These are phyloP conservation scores for Micrastur ruficollis DNA, from an alignment of 2,797 vertebrate genomes.

Conservation along the genomic window DNA sequence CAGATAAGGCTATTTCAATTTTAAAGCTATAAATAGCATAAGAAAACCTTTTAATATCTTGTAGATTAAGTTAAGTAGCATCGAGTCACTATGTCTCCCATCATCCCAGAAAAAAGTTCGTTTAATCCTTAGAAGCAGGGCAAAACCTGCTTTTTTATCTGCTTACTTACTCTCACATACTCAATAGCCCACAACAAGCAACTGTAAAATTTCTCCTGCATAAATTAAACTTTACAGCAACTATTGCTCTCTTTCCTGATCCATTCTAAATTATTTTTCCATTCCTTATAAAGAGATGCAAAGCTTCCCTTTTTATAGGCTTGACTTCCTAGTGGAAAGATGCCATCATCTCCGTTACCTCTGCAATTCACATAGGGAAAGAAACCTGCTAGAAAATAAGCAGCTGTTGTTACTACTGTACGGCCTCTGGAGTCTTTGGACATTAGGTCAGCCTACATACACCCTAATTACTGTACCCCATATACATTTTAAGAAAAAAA, in stretches of 20 bases:
- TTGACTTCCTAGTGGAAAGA: neutral
- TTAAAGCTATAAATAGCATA: neutral
- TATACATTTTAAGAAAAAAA: accelerated
- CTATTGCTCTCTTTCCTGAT: neutral
- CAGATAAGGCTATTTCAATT: neutral
- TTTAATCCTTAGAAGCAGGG: neutral
- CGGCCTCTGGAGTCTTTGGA: accelerated
- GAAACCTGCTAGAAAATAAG: accelerated
- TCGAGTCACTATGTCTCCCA: too few species aligned
- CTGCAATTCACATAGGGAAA: accelerated
- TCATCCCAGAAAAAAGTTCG: neutral
- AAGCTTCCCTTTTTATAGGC: neutral
- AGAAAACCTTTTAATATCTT: neutral
- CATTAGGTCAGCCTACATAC: accelerated
- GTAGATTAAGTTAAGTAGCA: neutral
- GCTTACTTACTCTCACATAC: neutral
- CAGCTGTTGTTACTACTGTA: neutral
- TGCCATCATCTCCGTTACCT: accelerated
- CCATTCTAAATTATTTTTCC: neutral
- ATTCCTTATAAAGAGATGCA: accelerated
- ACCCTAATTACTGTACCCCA: accelerated
- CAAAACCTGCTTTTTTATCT: neutral
- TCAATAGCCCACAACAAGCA: neutral
- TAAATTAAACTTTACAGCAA: neutral
- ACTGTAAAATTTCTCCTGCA: neutral